Evolutionary conservation across 2,797 vertebrate species (phyloP).

Genomic region (Carapus acus): DNA sequence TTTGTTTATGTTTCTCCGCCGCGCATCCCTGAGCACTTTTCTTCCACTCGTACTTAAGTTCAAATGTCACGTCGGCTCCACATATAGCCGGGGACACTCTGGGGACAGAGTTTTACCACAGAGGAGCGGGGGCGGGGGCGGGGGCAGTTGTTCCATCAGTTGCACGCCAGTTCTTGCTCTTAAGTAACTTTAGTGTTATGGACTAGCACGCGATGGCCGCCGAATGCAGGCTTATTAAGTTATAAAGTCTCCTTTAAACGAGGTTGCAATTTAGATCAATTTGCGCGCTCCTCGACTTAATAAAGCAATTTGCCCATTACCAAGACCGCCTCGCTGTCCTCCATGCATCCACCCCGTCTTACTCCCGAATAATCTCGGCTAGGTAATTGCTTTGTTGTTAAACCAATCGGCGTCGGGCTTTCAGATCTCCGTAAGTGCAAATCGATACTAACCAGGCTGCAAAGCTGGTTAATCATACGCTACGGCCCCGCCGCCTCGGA

Average conservation of each 20-base stretch:
- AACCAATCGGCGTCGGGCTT: constrained; percentile 9
- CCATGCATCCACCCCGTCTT: neutral
- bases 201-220: constrained; percentile 16
- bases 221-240: constrained; percentile 16
- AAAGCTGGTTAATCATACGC: constrained; percentile 34
- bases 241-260: constrained; percentile 8
- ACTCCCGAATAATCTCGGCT: constrained; percentile 10
- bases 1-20: constrained; percentile 16
- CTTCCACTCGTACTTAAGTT: constrained; percentile 10
- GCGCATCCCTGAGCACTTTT: constrained; percentile 17
- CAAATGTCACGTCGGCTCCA: constrained; percentile 13
- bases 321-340: constrained; percentile 3
- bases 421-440: constrained; percentile 32
- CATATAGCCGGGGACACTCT: constrained; percentile 5
- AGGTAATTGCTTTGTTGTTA: constrained; percentile 25
- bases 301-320: neutral
- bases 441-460: constrained; percentile 35
- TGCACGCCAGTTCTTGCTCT: constrained; percentile 15
- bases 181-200: constrained; percentile 8
- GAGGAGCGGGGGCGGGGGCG: too few relatives aligned
- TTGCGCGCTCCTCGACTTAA: constrained; percentile 1
- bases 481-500: constrained; percentile 15
- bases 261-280: constrained; percentile 1
- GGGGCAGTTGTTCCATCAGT: constrained; percentile 19
- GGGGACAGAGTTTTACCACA: constrained; percentile 18